phyloP scores from a whole-genome alignment of 1,140 invertebrate genomes.

The Hyphantria cunea region DNA sequence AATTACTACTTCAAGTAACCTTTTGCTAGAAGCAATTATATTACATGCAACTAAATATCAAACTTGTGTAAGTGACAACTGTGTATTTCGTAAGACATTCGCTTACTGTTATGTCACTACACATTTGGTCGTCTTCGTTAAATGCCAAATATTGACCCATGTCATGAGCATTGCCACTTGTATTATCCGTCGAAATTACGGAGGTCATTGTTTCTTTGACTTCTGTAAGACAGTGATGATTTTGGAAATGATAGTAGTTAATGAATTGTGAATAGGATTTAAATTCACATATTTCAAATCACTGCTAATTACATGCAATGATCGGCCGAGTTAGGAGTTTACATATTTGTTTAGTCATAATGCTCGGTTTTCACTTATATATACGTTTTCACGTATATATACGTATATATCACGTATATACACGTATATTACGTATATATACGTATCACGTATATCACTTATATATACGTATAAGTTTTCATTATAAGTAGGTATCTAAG shows the following conservation, averaged over 20 bases:
- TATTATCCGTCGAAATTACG: conserved; percentile 38
- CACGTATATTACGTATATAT: no score
- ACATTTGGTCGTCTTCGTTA: conserved; percentile 40
- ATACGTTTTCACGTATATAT: conserved; percentile 32
- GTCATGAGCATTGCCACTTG: conserved; percentile 47
- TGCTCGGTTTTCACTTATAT: conserved; percentile 38
- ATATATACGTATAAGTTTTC: conserved; percentile 32
- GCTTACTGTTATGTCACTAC: conserved; percentile 48
- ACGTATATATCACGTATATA: no score
- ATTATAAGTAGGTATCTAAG: conserved; percentile 31
- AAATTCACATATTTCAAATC: not conserved
- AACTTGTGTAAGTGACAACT: conserved; percentile 53
- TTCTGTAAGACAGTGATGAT: not conserved
- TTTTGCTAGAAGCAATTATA: conserved; percentile 48
- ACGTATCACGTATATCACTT: no score
- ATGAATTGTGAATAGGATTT: not conserved
- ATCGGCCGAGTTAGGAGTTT: conserved; percentile 1
- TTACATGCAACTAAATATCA: conserved; percentile 53
- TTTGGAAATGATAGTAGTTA: no score
- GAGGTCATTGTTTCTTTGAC: conserved; percentile 5
- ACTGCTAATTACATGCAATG: not conserved
- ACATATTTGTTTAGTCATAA: conserved; percentile 10
- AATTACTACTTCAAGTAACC: conserved; percentile 45
- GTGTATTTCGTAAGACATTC: conserved; percentile 32
- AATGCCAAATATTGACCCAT: conserved; percentile 66